These are phyloP conservation scores for Dendrocopos noguchii DNA, from an alignment of 2,113 vertebrate genomes.

Conservation along the genomic window DNA sequence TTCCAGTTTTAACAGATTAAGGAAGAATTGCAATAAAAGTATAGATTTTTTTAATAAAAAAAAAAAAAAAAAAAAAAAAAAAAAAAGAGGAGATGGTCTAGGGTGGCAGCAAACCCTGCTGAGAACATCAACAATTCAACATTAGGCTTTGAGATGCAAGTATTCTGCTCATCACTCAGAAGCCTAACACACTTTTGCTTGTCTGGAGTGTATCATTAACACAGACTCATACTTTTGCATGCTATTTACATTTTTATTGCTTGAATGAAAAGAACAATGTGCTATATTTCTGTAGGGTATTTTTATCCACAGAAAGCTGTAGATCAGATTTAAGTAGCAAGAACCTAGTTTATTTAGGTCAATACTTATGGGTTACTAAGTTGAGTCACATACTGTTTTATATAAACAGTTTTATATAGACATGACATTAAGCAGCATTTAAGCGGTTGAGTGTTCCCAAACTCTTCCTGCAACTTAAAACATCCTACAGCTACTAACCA, in stretches of 20 bases:
- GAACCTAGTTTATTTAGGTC: neutral
- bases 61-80: too few relatives aligned
- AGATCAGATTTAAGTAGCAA: conserved; percentile 19
- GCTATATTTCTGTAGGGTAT: neutral
- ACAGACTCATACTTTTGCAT: neutral
- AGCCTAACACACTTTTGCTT: neutral
- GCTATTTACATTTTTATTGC: conserved; percentile 25
- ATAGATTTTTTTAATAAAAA: too few relatives aligned
- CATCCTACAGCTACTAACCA: neutral
- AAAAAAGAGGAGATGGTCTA: rapidly evolving
- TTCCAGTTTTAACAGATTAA: too few relatives aligned
- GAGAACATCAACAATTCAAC: neutral
- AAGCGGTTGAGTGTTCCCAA: neutral
- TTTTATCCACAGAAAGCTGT: neutral
- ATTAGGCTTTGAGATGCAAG: neutral
- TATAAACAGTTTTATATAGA: neutral
- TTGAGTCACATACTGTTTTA: neutral
- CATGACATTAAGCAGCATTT: neutral
- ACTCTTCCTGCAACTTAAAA: neutral
- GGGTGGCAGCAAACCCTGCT: neutral
- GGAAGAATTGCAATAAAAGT: too few relatives aligned
- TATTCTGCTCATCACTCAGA: neutral
- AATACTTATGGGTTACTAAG: neutral
- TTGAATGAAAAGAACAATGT: neutral
- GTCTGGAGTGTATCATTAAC: neutral